Base-by-base conservation (phyloP, 2,888 invertebrate genomes). In the Limulus polyphemus region DNA sequence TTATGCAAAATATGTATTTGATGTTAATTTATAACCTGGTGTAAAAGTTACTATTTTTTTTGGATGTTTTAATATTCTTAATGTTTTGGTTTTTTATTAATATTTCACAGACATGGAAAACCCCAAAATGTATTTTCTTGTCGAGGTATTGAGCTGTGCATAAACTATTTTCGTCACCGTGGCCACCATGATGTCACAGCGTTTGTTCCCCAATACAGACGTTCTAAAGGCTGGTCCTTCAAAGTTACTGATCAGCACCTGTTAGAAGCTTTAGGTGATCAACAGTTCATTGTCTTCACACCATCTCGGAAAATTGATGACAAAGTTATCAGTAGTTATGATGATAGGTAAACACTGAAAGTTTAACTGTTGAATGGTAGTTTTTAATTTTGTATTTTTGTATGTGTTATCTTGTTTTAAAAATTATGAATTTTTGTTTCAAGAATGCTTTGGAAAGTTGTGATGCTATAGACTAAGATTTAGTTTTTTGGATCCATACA, bases 191-290 rank as follows among this genome's bases (percentile, higher is more conserved):
- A 86, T 0, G 85, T 85, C 7, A 75, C 73, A 17, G 77, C 75
- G 0, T 87, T 91, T 74, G 82, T 91, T 3, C 90, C 91, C 0
- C 80, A 83, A 60, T 84, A 82, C 77, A 81, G 85, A 75, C 79
- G 70, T 11, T 69, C 32, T 55, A 58, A 62, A 10, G 71, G 70
- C 77, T 65, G 71, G 63, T 55, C 56, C 14, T 68, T 55, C 68
- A 70, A 52, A 61, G 66, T 10, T 70, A 73, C 49, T 70, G 78
- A 83, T 69, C 82, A 82, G 0, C 74, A 77, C 0, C 71, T 85
- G 14, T 75, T 91, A 65, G 81, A 83, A 66, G 72, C 78, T 13
- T 73, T 88, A 68, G 81, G 84, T 68, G 74, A 77, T 5, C 75
- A 79, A 0, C 83, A 83, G 0, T 77, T 81, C 54, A 82, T 89